A percentile compares a stretch with the other conserved stretches of the same genome.
Conservation (phyloP, 2,797 vertebrate genomes). For the Pachyuromys duprasi region DNA sequence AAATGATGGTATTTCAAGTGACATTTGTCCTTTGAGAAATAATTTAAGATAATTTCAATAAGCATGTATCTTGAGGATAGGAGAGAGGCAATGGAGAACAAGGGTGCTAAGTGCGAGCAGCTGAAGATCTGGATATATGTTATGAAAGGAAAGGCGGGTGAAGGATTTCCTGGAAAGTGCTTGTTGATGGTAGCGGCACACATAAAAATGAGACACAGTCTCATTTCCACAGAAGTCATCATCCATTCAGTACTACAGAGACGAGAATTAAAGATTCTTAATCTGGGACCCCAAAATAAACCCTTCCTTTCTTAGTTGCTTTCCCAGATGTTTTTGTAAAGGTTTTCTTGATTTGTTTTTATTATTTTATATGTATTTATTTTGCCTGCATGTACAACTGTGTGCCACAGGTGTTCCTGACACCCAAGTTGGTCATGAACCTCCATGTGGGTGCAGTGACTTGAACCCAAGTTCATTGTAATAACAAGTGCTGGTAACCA, state of each 20-base stretch:
- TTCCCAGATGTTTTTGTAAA: rapidly evolving
- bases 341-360: neutral
- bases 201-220: too few relatives aligned
- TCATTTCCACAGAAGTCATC: neutral
- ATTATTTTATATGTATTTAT: neutral
- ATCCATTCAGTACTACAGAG: neutral
- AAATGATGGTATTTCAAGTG: neutral
- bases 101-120: neutral
- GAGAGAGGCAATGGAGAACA: neutral
- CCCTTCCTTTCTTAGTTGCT: neutral
- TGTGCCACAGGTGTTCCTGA: neutral
- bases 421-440: too few relatives aligned
- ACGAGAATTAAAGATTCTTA: neutral
- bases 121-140: neutral
- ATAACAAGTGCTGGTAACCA: neutral
- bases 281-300: neutral
- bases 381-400: neutral
- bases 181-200: neutral
- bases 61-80: neutral
- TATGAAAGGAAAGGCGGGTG: neutral
- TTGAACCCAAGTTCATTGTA: neutral
- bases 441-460: neutral
- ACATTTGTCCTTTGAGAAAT: neutral
- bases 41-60: conserved; percentile 7
- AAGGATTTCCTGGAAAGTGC: neutral